Evolutionary conservation across 30 jellyfish, hydroid and myxozoan genomes (phyloP).

Genomic region (Rhopilema esculentum): DNA sequence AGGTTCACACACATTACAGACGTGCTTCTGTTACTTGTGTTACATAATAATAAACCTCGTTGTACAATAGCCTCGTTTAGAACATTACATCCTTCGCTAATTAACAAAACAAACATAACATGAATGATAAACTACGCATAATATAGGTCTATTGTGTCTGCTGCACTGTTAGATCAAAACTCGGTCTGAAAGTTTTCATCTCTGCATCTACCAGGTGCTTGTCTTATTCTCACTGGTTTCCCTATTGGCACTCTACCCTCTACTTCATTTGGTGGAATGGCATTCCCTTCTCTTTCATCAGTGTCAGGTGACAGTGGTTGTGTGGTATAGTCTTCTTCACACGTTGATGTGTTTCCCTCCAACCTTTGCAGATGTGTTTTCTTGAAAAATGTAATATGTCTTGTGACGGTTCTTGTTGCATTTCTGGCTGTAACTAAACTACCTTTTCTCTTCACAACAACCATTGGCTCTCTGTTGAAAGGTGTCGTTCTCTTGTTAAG

Average conservation of each 20-base stretch:
- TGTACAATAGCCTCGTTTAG: too few relatives aligned
- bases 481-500: slow-evolving; percentile 33
- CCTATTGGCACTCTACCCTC: background rate
- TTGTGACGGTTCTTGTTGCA: slow-evolving; percentile 30
- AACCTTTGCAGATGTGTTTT: slow-evolving; percentile 19
- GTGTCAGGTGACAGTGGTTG: slow-evolving; percentile 22
- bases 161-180: background rate
- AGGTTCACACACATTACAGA: too few relatives aligned
- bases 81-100: background rate
- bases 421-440: slow-evolving; percentile 21
- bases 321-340: slow-evolving; percentile 15
- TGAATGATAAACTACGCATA: background rate
- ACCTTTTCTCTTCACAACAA: slow-evolving; percentile 11
- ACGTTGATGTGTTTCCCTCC: slow-evolving; percentile 15
- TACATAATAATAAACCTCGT: too few relatives aligned
- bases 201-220: slow-evolving; percentile 24
- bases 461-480: slow-evolving; percentile 20
- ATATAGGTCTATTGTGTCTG: background rate
- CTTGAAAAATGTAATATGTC: slow-evolving; percentile 28
- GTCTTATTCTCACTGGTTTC: slow-evolving; percentile 28
- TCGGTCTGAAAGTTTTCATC: slow-evolving; percentile 23
- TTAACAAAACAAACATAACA: background rate
- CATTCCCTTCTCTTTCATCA: slow-evolving; percentile 5
- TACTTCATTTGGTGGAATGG: slow-evolving; percentile 28
- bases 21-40: too few relatives aligned